These are phyloP conservation scores for Luperina nickerlii DNA, from an alignment of 2,888 invertebrate genomes.

Conservation along the genomic window DNA sequence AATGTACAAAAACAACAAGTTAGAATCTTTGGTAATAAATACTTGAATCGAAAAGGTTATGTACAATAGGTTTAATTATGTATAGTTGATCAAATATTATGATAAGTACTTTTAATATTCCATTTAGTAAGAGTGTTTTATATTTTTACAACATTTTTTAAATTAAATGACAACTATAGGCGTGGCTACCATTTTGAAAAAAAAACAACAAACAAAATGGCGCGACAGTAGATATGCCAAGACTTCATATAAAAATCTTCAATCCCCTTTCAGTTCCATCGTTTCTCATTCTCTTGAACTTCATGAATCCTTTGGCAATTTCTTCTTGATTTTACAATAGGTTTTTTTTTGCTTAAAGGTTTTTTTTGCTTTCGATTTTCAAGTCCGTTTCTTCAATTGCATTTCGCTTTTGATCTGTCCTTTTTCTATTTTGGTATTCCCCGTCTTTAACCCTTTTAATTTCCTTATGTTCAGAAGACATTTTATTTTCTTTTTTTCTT, in stretches of 20 bases:
- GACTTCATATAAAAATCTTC: neutral
- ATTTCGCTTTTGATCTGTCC: neutral
- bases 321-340: neutral
- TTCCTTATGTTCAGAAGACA: constrained; percentile 65
- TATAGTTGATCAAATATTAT: neutral
- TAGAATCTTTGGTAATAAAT: neutral
- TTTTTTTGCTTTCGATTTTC: neutral
- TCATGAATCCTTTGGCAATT: neutral
- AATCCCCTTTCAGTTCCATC: neutral
- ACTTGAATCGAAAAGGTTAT: neutral
- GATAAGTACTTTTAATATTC: constrained; percentile 14
- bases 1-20: neutral
- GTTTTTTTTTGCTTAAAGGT: too few relatives aligned
- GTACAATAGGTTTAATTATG: too few relatives aligned
- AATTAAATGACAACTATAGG: neutral
- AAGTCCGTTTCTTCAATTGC: neutral
- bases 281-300: neutral
- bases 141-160: neutral
- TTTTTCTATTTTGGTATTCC: constrained; percentile 57
- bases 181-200: too few relatives aligned
- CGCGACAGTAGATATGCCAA: neutral
- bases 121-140: neutral
- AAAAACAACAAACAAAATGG: too few relatives aligned
- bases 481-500: constrained; percentile 64
- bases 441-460: constrained; percentile 63